Percentiles rank a stretch among this genome's conserved stretches.
These are phyloP conservation scores for Scrobipalpa costella DNA, from an alignment of 2,888 invertebrate genomes.

Conservation along the genomic window DNA sequence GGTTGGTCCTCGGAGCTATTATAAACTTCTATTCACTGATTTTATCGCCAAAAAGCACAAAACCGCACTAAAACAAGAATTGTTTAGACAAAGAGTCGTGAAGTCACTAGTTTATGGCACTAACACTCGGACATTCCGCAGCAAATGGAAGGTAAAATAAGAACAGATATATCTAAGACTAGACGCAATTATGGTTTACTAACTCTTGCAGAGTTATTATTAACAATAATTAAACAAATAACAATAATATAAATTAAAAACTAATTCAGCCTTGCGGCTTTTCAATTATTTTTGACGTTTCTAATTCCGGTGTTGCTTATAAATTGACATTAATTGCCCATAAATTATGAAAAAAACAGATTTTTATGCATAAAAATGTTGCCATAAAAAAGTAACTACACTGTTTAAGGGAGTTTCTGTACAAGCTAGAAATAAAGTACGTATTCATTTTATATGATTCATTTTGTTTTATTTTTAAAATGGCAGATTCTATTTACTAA, in stretches of 20 bases:
- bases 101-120: conserved; percentile 73
- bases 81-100: conserved; percentile 70
- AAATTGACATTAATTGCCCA: conserved; percentile 65
- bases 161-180: conserved; percentile 63
- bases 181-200: conserved; percentile 65
- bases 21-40: conserved; percentile 35
- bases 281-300: conserved; percentile 75
- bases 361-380: conserved; percentile 6
- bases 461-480: too few species aligned
- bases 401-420: neutral
- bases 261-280: conserved; percentile 70
- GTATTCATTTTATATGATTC: too few species aligned
- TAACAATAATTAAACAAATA: conserved; percentile 69
- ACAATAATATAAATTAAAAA: conserved; percentile 72
- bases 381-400: neutral
- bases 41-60: conserved; percentile 42
- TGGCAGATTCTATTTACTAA: neutral
- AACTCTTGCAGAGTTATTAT: conserved; percentile 53
- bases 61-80: conserved; percentile 43
- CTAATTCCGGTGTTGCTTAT: conserved; percentile 71
- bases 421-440: too few species aligned
- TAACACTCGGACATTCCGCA: conserved; percentile 59
- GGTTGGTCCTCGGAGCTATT: neutral
- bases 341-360: conserved; percentile 45
- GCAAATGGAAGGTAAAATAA: conserved; percentile 57